These are phyloP conservation scores for Prinia subflava DNA, from an alignment of 2,113 vertebrate species.

Conservation along the genomic window DNA sequence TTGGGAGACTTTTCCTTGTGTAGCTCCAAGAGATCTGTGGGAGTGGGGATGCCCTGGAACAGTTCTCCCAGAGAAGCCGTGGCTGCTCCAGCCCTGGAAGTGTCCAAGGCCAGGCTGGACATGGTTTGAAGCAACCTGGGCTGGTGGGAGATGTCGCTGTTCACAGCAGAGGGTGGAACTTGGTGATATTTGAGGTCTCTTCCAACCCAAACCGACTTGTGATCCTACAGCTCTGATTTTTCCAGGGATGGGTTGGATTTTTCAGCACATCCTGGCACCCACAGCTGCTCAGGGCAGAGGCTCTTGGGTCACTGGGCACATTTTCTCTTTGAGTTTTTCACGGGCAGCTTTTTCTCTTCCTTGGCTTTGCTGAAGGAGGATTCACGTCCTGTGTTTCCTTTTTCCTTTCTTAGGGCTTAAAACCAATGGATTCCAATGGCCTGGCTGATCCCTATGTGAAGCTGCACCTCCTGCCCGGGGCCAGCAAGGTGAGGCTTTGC, in stretches of 20 bases:
- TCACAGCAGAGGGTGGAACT: neutral
- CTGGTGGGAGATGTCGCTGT: neutral
- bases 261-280: neutral
- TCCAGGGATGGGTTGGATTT: too few relatives aligned
- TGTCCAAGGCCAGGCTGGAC: neutral
- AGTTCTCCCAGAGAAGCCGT: neutral
- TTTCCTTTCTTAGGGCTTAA: conserved; percentile 80
- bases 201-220: neutral
- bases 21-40: neutral
- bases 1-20: neutral
- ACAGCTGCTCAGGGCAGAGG: accelerated
- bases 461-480: conserved; percentile 91
- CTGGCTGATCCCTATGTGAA: conserved; percentile 95
- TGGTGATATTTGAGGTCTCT: neutral
- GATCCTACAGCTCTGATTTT: neutral
- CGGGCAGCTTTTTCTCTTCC: neutral
- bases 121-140: neutral
- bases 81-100: neutral
- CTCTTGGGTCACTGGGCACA: neutral
- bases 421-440: conserved; percentile 96
- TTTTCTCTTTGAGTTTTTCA: neutral
- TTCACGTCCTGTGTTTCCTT: accelerated
- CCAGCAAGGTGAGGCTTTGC: conserved; percentile 87
- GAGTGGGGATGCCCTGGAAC: neutral
- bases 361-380: neutral